Base-by-base conservation (phyloP, 2,113 vertebrate species). In the Cichladusa arquata region DNA sequence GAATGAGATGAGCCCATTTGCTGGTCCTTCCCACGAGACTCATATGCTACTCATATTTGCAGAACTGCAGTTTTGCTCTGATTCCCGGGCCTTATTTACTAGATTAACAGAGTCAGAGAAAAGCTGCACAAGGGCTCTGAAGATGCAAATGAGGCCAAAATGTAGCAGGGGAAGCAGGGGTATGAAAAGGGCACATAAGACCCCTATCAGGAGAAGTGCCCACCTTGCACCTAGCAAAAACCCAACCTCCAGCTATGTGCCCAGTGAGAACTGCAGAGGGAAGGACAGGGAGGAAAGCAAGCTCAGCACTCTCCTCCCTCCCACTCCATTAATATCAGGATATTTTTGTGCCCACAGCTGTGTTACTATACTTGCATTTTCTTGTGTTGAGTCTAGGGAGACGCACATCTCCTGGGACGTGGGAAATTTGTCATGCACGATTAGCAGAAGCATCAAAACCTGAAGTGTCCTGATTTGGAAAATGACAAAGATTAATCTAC, bases 301-400 rank as follows among this genome's bases (percentile, higher is more conserved):
- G 12, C 66, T 96, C 93, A 96, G 90, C 82, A 70, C 22, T 10
- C 53, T 92, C 70, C 50, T 80, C 78, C 85, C 31, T 82, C 47
- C 16, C n/a, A 45, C 36, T 80, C 76, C 82, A 77, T 50, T 90
- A 86, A 86, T 90, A 94, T 82, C 85, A 57, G 62, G 82, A 82
- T 96, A 96, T 95, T 97, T 94, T 92, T 42, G 85, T 79, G 76
- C 36, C 92, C 62, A 80, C 95, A 96, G 93, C 92, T 96, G 96
- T 76, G 93, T 93, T 96, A 34, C 93, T 94, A 93, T 95, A 92
- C 66, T 96, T 93, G 50, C 24, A 44, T 26, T 53, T 82, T 92
- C 93, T 96, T 88, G 23, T 72, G 58, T 88, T 76, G 61, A 93
- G 82, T 48, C 90, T 80, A 53, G 66, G 62, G 74, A 92, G 50